phyloP scores from a whole-genome alignment of 2,888 invertebrate species.

The Atherix ibis region DNA sequence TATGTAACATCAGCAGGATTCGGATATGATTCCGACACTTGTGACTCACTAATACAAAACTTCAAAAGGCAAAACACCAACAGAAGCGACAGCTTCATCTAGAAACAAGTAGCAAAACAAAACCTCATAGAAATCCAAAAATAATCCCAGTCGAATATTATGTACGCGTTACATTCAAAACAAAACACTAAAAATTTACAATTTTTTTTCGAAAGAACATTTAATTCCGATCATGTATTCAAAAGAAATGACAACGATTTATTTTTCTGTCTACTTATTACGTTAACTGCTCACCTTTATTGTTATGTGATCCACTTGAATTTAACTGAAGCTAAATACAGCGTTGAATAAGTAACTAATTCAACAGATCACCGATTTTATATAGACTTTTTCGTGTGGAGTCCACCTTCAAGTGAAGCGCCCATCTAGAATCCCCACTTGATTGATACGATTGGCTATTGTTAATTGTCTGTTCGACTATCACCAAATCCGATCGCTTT shows the following conservation, averaged over 20 bases:
- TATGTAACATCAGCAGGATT: slow-evolving; percentile 40
- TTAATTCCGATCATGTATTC: no score
- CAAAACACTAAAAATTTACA: not conserved
- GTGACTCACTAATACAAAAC: slow-evolving; percentile 10
- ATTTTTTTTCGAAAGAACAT: no score
- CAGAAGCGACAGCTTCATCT: slow-evolving; percentile 2
- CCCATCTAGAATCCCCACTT: no score
- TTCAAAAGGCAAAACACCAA: slow-evolving; percentile 7
- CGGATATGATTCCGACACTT: slow-evolving; percentile 26
- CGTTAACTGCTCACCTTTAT: not conserved
- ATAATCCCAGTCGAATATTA: not conserved
- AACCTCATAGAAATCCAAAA: not conserved
- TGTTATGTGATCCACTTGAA: slow-evolving; percentile 5
- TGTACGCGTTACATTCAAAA: not conserved
- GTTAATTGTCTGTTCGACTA: no score
- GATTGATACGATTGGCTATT: no score
- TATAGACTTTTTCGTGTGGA: slow-evolving; percentile 6
- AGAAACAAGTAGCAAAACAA: not conserved
- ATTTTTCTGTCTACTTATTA: not conserved
- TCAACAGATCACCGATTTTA: slow-evolving; percentile 3
- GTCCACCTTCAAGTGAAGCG: no score
- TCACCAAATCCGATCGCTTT: slow-evolving; percentile 3
- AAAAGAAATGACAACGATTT: no score
- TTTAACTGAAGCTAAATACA: slow-evolving; percentile 2
- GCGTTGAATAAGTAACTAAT: slow-evolving; percentile 4